These are phyloP conservation scores for Diloba caeruleocephala DNA, from an alignment of 2,888 invertebrate genomes.

Conservation along the genomic window DNA sequence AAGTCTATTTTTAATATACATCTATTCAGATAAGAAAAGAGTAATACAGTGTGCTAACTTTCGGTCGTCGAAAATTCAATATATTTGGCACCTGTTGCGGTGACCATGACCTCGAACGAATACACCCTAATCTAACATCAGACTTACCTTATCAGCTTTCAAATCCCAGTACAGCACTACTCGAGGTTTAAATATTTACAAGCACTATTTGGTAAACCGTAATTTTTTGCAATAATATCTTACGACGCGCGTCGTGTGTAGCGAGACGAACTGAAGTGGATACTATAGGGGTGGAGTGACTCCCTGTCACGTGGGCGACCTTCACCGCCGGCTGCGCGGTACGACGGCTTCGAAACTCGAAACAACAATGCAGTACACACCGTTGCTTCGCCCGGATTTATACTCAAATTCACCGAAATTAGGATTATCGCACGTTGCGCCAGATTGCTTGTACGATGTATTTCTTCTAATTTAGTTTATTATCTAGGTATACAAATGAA, in stretches of 20 bases:
- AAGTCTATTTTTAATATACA: not conserved
- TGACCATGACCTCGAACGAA: conserved; percentile 47
- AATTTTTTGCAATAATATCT: not conserved
- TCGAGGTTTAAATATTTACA: conserved; percentile 1
- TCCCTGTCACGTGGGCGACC: conserved; percentile 46
- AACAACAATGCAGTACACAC: conserved; percentile 26
- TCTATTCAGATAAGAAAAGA: not conserved
- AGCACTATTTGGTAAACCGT: not conserved
- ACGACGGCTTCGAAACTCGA: conserved; percentile 16
- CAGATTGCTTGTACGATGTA: too few species aligned
- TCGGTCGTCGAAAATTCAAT: conserved; percentile 14
- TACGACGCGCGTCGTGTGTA: conserved; percentile 24
- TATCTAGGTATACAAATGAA: too few species aligned
- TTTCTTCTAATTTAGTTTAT: too few species aligned
- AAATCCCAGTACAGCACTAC: conserved; percentile 10
- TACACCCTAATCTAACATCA: conserved; percentile 3
- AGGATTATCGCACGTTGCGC: conserved; percentile 22
- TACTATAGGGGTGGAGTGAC: conserved; percentile 42
- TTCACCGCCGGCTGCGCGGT: conserved; percentile 49
- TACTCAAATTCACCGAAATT: conserved; percentile 29
- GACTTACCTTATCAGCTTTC: conserved; percentile 35
- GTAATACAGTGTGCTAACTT: not conserved
- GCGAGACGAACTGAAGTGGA: conserved; percentile 13
- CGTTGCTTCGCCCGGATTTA: conserved; percentile 17
- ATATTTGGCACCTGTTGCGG: conserved; percentile 29